Conservation (phyloP, 2,888 invertebrate genomes). For the Aquatica leii region DNA sequence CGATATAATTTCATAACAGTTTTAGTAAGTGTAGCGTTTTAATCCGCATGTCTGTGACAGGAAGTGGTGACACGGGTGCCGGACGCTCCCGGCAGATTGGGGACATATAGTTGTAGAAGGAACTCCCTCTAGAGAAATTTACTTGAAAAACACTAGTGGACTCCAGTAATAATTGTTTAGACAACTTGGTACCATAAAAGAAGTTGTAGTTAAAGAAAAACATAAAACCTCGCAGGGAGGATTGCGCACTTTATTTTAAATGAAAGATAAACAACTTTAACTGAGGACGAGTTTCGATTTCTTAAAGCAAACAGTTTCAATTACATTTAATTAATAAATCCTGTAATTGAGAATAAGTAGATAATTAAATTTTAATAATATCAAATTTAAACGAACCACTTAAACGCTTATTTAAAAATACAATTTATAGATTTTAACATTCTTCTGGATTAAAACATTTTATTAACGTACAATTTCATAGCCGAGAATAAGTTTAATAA, state of each 20-base stretch:
- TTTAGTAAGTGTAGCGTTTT: slow-evolving; percentile 53
- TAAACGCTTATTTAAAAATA: too few relatives aligned
- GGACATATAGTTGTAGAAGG: slow-evolving; percentile 21
- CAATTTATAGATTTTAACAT: too few relatives aligned
- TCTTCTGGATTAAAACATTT: too few relatives aligned
- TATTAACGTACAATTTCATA: too few relatives aligned
- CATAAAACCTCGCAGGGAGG: too few relatives aligned
- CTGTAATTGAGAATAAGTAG: not conserved
- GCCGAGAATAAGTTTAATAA: too few relatives aligned
- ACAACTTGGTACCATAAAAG: not conserved
- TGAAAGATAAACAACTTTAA: not conserved
- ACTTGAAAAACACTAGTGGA: slow-evolving; percentile 3
- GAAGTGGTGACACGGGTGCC: slow-evolving; percentile 51
- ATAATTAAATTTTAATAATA: too few relatives aligned
- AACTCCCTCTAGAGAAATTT: slow-evolving; percentile 13
- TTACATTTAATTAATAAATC: slow-evolving; percentile 5
- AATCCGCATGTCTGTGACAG: slow-evolving; percentile 54
- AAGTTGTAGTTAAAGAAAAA: not conserved
- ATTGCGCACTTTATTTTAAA: too few relatives aligned
- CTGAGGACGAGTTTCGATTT: slow-evolving; percentile 1
- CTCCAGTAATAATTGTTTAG: not conserved
- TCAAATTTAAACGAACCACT: too few relatives aligned
- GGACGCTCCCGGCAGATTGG: slow-evolving; percentile 40
- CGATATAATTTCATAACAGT: slow-evolving; percentile 57
- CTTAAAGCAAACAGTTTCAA: slow-evolving; percentile 3